phyloP scores from a whole-genome alignment of 2,888 invertebrate species.

The Leptinotarsa tumamoca region DNA sequence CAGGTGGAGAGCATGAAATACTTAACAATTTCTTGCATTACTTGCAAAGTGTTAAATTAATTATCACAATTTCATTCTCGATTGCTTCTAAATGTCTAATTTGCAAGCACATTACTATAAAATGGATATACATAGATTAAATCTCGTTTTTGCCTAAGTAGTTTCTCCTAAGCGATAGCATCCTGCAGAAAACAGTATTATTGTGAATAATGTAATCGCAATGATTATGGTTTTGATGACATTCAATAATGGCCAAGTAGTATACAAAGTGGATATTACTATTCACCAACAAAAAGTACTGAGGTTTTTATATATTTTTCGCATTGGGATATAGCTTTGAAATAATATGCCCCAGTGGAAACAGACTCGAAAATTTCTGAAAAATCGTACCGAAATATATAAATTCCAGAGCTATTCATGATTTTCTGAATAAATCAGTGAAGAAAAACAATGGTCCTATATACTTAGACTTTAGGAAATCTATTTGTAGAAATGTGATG shows the following conservation, averaged over 20 bases:
- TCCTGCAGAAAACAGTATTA: slow-evolving; percentile 23
- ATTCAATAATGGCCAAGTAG: slow-evolving; percentile 1
- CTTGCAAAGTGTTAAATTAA: slow-evolving; percentile 22
- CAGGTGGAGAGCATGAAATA: background rate
- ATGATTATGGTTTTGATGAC: slow-evolving; percentile 20
- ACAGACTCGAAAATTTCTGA: too few relatives aligned
- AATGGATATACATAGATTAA: slow-evolving; percentile 20
- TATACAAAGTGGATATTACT: background rate
- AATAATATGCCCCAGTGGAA: too few relatives aligned
- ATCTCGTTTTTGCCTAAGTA: slow-evolving; percentile 2
- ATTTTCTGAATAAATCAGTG: too few relatives aligned
- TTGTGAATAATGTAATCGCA: slow-evolving; percentile 16
- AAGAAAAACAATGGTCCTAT: too few relatives aligned
- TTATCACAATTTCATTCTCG: slow-evolving; percentile 28
- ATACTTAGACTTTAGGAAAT: too few relatives aligned
- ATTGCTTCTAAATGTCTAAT: slow-evolving; percentile 20
- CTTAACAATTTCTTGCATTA: slow-evolving; percentile 8
- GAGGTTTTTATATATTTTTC: too few relatives aligned
- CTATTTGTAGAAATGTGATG: too few relatives aligned
- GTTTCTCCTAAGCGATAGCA: slow-evolving; percentile 1
- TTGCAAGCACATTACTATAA: slow-evolving; percentile 11
- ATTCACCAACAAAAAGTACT: background rate
- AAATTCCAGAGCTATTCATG: too few relatives aligned
- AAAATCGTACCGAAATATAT: too few relatives aligned
- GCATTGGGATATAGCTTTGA: too few relatives aligned